Evolutionary conservation across 1,140 invertebrate genomes (phyloP), one percentile per base, ranked within the genome.

Genomic region (Cherax destructor): DNA sequence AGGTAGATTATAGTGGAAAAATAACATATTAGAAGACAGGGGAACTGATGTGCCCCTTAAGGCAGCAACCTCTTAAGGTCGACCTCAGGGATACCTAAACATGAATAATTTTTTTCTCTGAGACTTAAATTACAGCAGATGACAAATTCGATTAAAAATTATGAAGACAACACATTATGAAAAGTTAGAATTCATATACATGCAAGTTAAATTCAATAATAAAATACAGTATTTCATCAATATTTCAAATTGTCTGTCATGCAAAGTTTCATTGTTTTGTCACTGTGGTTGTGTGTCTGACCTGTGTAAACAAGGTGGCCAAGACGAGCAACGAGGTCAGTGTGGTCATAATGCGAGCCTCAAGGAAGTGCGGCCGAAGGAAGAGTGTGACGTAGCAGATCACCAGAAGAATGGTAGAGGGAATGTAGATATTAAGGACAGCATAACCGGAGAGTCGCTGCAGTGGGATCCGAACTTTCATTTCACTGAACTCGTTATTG

Each of bases 371-470:
- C 11, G 76, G 76, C 2, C 86, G 76, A 78, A 88, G 81, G 77
- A 88, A 88, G 41, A 88, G 86, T 6, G 56, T 88, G 41, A 88
- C 21, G 56, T 88, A 88, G 56, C 86, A 49, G 61, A 88, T 88
- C 56, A 88, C 50, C n/a, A 88, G 86, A 24, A 88, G 86, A 61
- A 88, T 88, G 18, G 81, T 59, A 16, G 86, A 88, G 10, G 86
- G 86, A 21, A 47, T 88, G 86, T 88, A 88, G 78, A 88, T 88
- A 59, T 79, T 88, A 5, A 88, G 86, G 52, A 88, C 81, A 30
- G 86, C 86, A 47, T 88, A 69, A 56, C 86, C 86, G 9, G 50
- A 47, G 52, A 50, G 86, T 5, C 86, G 52, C 18, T 69, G 21
- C 30, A 88, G 77, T 6, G 86, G 77, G 59, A 88, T 88, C 2